A percentile compares a stretch with the other conserved stretches of the same genome.
Conservation (phyloP, 2,113 vertebrate species). For the Cheilinus undulatus region DNA sequence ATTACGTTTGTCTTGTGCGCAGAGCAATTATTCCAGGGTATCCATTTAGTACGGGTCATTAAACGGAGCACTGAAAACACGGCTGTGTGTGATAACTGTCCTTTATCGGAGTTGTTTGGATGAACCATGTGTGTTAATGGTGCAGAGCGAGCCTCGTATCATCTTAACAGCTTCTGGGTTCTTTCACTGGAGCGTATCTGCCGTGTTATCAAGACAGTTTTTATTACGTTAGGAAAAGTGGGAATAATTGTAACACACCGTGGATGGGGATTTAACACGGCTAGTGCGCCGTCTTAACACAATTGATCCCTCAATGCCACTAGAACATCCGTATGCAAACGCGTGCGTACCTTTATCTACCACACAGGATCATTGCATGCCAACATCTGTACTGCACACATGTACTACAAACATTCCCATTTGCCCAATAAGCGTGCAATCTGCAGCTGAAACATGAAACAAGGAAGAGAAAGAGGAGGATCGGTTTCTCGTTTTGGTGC, state of each 20-base stretch:
- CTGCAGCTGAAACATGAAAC: background rate
- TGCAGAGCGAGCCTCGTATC: background rate
- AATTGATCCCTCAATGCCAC: background rate
- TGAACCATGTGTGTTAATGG: constrained; percentile 15
- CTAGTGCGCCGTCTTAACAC: background rate
- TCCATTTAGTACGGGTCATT: constrained; percentile 20
- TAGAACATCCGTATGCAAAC: background rate
- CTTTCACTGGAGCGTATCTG: background rate
- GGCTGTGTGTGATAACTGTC: constrained; percentile 23
- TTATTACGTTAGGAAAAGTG: constrained; percentile 11
- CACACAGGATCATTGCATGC: background rate
- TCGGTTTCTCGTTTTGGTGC: too few species aligned
- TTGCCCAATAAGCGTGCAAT: background rate
- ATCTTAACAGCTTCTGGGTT: constrained; percentile 24
- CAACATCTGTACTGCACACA: background rate
- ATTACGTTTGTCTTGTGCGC: background rate
- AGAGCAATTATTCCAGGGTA: constrained; percentile 14
- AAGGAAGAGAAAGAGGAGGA: background rate
- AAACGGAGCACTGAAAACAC: constrained; percentile 12
- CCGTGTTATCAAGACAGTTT: background rate
- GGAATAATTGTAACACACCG: background rate
- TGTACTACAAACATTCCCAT: too few species aligned
- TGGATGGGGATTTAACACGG: background rate
- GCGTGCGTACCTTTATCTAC: background rate
- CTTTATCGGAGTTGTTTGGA: constrained; percentile 27